A percentile compares a stretch with the other conserved stretches of the same genome.
phyloP scores from a whole-genome alignment of 1,140 invertebrate species.

The Heliconius congener region DNA sequence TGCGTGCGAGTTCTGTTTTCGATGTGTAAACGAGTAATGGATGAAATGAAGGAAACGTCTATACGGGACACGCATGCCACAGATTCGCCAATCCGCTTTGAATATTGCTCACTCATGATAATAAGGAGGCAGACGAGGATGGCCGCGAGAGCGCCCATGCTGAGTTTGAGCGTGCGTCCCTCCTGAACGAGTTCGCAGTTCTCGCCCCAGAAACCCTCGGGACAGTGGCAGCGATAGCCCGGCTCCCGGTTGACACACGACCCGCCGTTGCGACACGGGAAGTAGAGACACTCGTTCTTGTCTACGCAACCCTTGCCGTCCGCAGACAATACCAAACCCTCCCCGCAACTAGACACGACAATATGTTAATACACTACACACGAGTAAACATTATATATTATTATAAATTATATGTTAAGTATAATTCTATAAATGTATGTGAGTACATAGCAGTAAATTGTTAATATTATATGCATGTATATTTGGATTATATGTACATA shows the following conservation, averaged over 20 bases:
- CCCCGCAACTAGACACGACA: conserved; percentile 89
- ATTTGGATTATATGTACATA: conserved; percentile 19
- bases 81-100: conserved; percentile 12
- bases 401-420: conserved; percentile 1
- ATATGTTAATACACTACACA: conserved; percentile 60
- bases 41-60: background rate
- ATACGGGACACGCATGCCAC: background rate
- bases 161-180: conserved; percentile 94
- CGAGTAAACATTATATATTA: conserved; percentile 22
- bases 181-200: conserved; percentile 96
- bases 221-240: conserved; percentile 91
- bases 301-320: conserved; percentile 96
- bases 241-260: conserved; percentile 94
- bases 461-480: conserved; percentile 7
- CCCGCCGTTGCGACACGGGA: conserved; percentile 95
- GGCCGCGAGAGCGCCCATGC: conserved; percentile 95
- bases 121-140: conserved; percentile 96
- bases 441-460: background rate
- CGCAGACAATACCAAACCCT: conserved; percentile 92
- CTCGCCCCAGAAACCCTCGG: conserved; percentile 95
- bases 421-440: conserved; percentile 17
- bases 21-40: background rate
- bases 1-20: background rate
- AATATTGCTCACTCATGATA: conserved; percentile 91
- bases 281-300: conserved; percentile 95